Base-by-base conservation (phyloP, 2,888 invertebrate genomes). In the Platerodrilus igneus region DNA sequence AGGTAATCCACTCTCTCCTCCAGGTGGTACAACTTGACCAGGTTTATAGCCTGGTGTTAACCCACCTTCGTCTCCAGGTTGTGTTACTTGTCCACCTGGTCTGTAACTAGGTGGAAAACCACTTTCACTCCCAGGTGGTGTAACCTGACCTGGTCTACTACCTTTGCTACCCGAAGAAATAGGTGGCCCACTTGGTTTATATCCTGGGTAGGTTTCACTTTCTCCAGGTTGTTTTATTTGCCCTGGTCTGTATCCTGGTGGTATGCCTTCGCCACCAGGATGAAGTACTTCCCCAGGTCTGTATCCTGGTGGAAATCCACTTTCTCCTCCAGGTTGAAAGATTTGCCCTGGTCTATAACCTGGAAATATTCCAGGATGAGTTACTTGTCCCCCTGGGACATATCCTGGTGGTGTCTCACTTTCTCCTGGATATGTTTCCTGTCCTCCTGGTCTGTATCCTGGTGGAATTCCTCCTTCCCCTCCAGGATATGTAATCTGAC, bases 201-300 rank as follows among this genome's bases (percentile, higher is more conserved):
- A 47, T 8, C 31, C 27, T 23, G 17, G 13, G 18, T 38, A 20
- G 9, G 23, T 16, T 22, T 36, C n/a, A 14, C 7, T 27, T 18
- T 10, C 41, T 17, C 46, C 35, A 15, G 37, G 29, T 23, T 31
- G 37, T 9, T 30, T 20, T 33, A 41, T 29, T 2, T 7, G 36
- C 38, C 30, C 46, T 37, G 43, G 38, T 16, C 47, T 38, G 17
- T 41, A 20, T 31, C 28, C 36, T 17, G 19, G n/a, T n/a, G 30
- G 23, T 21, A 20, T 8, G 7, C 11, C 20, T 27, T 32, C 32
- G 7, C 17, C 20, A 10, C 25, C 32, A 17, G 32, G 32, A 4
- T 32, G 22, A 14, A 32, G 2, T 21, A 32, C 15, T 13, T 32
- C 25, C 22, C 21, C 17, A 3, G 37, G 23, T n/a, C 23, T 15